Conservation (phyloP, 2,797 vertebrate species). For the Xerus rutilus region DNA sequence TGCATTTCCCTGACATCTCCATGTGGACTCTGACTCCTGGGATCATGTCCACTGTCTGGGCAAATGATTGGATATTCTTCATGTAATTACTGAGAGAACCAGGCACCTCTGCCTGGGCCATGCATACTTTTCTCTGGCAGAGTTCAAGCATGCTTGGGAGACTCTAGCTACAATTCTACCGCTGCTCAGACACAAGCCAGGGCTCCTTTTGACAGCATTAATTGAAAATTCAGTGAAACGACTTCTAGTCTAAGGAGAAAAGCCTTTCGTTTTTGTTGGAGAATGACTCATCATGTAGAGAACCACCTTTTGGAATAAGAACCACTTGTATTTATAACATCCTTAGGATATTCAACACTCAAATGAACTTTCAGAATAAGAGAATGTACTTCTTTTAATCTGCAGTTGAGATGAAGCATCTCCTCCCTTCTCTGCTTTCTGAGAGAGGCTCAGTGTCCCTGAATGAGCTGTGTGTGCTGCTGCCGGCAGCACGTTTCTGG, state of each 20-base stretch:
- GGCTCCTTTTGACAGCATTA: not conserved
- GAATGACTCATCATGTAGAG: not conserved
- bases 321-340: not conserved
- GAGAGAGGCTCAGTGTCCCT: not conserved
- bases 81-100: conserved; percentile 8
- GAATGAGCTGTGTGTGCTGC: conserved; percentile 28
- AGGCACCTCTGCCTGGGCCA: not conserved
- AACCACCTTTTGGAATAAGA: not conserved
- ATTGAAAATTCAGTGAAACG: conserved; percentile 9
- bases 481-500: conserved; percentile 36
- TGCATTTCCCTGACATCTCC: not conserved
- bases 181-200: not conserved
- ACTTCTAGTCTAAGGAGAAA: not conserved
- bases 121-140: not conserved
- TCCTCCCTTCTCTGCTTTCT: not conserved
- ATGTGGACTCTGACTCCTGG: not conserved
- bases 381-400: conserved; percentile 57
- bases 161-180: not conserved
- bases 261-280: not conserved
- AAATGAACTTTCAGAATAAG: conserved; percentile 53
- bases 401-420: conserved; percentile 59
- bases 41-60: not conserved
- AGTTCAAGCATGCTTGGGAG: not conserved
- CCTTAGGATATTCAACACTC: conserved; percentile 2
- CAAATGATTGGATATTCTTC: not conserved